Base-by-base conservation (phyloP, 2,113 vertebrate species). In the Eudyptes chrysolophus region DNA sequence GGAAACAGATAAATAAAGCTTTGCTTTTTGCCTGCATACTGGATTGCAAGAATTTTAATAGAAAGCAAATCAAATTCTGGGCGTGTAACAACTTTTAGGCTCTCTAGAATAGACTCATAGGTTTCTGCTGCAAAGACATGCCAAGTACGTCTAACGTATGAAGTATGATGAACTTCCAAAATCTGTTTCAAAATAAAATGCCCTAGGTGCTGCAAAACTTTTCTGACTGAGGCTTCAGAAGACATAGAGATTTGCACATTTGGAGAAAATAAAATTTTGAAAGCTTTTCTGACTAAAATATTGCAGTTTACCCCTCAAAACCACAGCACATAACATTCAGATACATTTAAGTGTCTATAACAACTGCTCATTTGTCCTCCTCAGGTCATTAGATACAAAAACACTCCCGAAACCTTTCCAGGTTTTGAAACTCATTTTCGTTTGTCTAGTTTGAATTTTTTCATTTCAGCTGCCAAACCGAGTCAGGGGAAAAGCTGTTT, bases 401-500 rank as follows among this genome's bases (percentile, higher is more conserved):
- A 3, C n/a, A 70, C 6, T 32, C 72, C 69, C 3, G 6, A 95
- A 96, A 83, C 36, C 32, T 83, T 58, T 83, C 58, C 78, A 83
- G 42, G 68, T 91, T 94, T 92, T 88, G 46, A 80, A 95, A 93
- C 25, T 85, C 55, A 17, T 80, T 93, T 90, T 94, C 4, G 2
- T 84, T 96, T 66, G 25, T 74, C 46, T 96, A 72, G 61, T 84
- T 87, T 19, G 16, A 64, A 61, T 83, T 95, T 85, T 80, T 96
- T 84, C 32, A 90, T 86, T 97, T 97, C 85, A 92, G 92, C 46
- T 97, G 96, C 96, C 95, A 97, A 97, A 84, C 76, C 79, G 95
- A 95, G 88, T 86, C 86, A 94, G 72, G 51, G 74, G 75, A 93
- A 96, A 97, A 97, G 95, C 95, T 97, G 95, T 93, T 94, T 94